phyloP scores from a whole-genome alignment of 1,140 invertebrate species.

The Drosophila pallidifrons region DNA sequence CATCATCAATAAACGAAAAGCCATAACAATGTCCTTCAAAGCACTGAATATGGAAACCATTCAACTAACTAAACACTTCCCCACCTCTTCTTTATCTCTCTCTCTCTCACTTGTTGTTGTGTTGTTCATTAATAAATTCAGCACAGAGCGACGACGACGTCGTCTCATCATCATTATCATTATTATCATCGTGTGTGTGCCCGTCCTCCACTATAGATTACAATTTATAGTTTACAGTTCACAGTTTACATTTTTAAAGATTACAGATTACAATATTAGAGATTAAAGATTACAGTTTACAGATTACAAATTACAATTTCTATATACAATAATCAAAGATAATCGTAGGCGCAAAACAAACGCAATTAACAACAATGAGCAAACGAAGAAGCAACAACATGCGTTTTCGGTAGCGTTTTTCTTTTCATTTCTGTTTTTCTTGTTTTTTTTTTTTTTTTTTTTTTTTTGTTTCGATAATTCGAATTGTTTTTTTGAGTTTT shows the following conservation, averaged over 20 bases:
- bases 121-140: neutral
- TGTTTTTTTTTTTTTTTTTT: neutral
- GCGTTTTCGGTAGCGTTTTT: constrained; percentile 17
- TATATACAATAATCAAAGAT: constrained; percentile 43
- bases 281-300: constrained; percentile 20
- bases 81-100: neutral
- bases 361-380: constrained; percentile 34
- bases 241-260: constrained; percentile 11
- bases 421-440: neutral
- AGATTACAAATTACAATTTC: constrained; percentile 31
- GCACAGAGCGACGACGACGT: neutral
- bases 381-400: constrained; percentile 34
- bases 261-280: constrained; percentile 6
- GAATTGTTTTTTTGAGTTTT: constrained; percentile 7
- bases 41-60: neutral
- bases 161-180: neutral
- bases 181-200: neutral
- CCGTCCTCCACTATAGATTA: constrained; percentile 11
- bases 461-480: constrained; percentile 10
- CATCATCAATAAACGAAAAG: neutral
- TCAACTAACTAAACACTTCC: constrained; percentile 6
- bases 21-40: neutral
- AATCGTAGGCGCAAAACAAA: constrained; percentile 6
- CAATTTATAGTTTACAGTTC: constrained; percentile 13
- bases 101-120: neutral